Evolutionary conservation across 1,140 invertebrate species (phyloP).

Genomic region (Macrostomum lignano): DNA sequence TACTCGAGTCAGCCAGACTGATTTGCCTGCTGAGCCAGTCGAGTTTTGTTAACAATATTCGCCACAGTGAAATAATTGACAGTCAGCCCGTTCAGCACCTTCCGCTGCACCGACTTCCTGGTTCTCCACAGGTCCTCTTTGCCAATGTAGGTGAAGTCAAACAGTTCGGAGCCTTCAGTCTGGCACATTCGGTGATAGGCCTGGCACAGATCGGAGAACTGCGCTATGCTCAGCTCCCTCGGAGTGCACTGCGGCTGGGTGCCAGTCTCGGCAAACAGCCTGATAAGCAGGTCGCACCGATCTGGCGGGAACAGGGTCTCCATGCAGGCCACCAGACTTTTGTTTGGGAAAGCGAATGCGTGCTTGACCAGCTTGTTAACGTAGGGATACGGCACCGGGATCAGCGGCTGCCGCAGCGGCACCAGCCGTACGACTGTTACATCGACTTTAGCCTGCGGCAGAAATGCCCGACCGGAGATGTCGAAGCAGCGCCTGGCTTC

Average conservation of each 20-base stretch:
- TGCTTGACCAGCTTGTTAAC: conserved; percentile 63
- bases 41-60: too few species aligned
- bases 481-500: conserved; percentile 45
- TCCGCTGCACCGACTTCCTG: too few species aligned
- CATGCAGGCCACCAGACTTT: conserved; percentile 2
- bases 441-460: conserved; percentile 76
- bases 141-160: too few species aligned
- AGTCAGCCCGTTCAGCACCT: too few species aligned
- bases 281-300: conserved; percentile 35
- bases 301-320: conserved; percentile 45
- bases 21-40: too few species aligned
- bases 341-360: conserved; percentile 38
- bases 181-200: too few species aligned
- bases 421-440: conserved; percentile 64
- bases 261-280: conserved; percentile 42
- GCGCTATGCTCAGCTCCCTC: conserved; percentile 11
- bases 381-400: conserved; percentile 45
- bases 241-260: conserved; percentile 40
- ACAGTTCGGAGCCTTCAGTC: too few species aligned
- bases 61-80: too few species aligned
- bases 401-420: conserved; percentile 45
- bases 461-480: conserved; percentile 42
- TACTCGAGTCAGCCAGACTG: too few species aligned
- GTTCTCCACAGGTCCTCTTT: too few species aligned
- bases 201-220: too few species aligned